Percentiles rank a stretch among this genome's conserved stretches.
phyloP scores from a whole-genome alignment of 2,113 vertebrate species.

The Deroptyus accipitrinus region DNA sequence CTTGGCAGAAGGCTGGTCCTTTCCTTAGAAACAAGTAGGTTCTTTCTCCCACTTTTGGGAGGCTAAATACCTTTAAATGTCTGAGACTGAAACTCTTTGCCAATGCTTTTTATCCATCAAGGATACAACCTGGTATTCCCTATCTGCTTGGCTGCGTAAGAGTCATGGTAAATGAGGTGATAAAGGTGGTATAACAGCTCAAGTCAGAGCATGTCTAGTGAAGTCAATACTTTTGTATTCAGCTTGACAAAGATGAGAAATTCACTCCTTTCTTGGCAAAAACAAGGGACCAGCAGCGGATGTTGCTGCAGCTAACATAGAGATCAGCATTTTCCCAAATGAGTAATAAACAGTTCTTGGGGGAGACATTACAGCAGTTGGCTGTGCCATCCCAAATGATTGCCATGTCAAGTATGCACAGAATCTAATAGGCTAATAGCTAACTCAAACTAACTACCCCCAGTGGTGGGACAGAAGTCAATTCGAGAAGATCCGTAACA shows the following conservation, averaged over 20 bases:
- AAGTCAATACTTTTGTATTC: neutral
- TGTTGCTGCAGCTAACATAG: neutral
- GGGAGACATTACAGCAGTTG: constrained; percentile 29
- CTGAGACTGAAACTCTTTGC: neutral
- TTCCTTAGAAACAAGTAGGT: neutral
- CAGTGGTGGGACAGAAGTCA: neutral
- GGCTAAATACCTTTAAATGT: neutral
- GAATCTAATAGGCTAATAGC: neutral
- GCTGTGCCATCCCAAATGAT: constrained; percentile 31
- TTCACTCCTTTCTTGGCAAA: neutral
- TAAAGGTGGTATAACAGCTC: neutral
- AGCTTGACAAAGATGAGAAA: neutral
- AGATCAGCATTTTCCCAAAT: neutral
- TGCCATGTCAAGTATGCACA: neutral
- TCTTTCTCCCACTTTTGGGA: neutral
- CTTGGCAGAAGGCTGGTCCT: neutral
- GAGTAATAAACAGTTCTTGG: constrained; percentile 23
- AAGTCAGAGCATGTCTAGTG: neutral
- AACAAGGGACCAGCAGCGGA: neutral
- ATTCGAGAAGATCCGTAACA: neutral
- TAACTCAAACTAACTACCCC: neutral
- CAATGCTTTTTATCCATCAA: neutral
- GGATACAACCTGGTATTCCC: neutral
- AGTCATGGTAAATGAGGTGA: neutral
- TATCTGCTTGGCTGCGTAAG: neutral